Percentiles rank a stretch among this genome's conserved stretches.
Evolutionary conservation across 2,113 vertebrate genomes (phyloP).

Genomic region (Rhinogobius similis): DNA sequence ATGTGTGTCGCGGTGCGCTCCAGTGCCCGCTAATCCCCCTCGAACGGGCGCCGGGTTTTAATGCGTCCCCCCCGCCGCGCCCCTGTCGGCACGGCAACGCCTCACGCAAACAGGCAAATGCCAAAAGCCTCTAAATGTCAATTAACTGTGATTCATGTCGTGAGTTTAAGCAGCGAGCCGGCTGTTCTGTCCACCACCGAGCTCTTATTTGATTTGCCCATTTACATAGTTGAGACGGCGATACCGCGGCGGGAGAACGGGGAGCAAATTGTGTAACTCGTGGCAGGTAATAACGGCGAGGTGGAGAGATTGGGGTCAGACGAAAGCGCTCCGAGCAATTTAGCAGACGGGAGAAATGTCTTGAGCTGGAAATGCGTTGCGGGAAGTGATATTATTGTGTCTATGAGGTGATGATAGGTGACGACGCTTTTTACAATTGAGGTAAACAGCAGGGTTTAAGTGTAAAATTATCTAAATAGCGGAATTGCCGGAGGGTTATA

Average conservation of each 20-base stretch:
- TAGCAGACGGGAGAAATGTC: not conserved
- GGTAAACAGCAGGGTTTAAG: not conserved
- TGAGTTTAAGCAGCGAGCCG: constrained; percentile 17
- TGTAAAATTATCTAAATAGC: not conserved
- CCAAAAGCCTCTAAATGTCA: constrained; percentile 71
- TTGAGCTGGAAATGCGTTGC: not conserved
- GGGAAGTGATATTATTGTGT: not conserved
- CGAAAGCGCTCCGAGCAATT: constrained; percentile 35
- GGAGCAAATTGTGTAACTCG: constrained; percentile 36
- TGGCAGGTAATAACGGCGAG: constrained; percentile 30
- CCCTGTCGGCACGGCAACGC: constrained; percentile 24
- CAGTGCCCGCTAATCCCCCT: constrained; percentile 20
- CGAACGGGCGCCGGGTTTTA: constrained; percentile 39
- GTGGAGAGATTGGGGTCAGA: constrained; percentile 27
- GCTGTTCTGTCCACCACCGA: constrained; percentile 38
- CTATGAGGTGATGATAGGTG: not conserved
- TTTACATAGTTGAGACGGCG: constrained; percentile 25
- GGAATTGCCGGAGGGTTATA: not conserved
- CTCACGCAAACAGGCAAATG: constrained; percentile 61
- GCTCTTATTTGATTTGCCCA: constrained; percentile 34
- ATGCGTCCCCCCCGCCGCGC: constrained; percentile 29
- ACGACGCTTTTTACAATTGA: not conserved
- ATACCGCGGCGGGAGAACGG: constrained; percentile 7
- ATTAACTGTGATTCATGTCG: constrained; percentile 65
- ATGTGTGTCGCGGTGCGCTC: constrained; percentile 35